phyloP scores from a whole-genome alignment of 2,113 vertebrate species.

The Potamarius usumacintae region DNA sequence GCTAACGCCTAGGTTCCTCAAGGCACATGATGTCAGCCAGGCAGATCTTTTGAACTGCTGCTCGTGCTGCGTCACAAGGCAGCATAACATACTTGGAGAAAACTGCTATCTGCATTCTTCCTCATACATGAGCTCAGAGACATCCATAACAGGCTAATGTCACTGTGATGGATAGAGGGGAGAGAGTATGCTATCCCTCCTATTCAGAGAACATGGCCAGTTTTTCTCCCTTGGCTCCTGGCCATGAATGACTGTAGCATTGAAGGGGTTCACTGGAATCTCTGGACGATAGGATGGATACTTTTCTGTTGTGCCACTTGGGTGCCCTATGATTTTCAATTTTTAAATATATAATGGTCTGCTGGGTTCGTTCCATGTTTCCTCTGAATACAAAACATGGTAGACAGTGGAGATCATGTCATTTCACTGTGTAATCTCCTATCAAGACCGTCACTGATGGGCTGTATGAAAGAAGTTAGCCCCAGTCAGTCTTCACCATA shows the following conservation, averaged over 20 bases:
- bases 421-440: neutral
- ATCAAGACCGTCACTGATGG: neutral
- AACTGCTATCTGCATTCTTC: neutral
- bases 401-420: too few species aligned
- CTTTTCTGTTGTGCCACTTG: neutral
- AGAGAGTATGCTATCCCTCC: neutral
- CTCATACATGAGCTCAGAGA: neutral
- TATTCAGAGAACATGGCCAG: neutral
- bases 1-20: too few species aligned
- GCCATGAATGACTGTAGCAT: neutral
- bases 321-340: neutral
- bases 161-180: neutral
- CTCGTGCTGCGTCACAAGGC: neutral
- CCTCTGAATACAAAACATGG: neutral
- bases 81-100: neutral
- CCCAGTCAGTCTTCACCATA: neutral
- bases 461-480: neutral
- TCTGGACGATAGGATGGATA: neutral
- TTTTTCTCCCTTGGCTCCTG: neutral
- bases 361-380: neutral
- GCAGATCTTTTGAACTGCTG: neutral
- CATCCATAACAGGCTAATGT: neutral
- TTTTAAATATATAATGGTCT: neutral
- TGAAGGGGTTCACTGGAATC: neutral
- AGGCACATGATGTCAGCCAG: neutral